Base-by-base conservation (phyloP, 2,113 vertebrate species). In the Argyrosomus japonicus region DNA sequence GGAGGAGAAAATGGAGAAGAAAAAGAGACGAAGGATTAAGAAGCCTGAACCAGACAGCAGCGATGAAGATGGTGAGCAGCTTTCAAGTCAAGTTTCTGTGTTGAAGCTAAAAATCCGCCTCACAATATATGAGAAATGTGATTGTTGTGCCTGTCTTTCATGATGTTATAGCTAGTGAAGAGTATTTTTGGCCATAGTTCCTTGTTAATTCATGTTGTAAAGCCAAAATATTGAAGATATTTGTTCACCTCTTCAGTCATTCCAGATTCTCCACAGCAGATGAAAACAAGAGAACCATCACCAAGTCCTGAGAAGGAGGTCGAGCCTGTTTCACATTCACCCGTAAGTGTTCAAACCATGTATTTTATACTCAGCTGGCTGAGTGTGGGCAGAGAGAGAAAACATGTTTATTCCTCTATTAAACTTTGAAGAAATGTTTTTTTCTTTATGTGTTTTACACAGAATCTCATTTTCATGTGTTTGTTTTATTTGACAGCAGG, bases 41-140 rank as follows among this genome's bases (percentile, higher is more conserved):
- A 96, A 94, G 57, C 97, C 96, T 0, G 77, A 93, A 71, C 94
- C 96, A 18, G 97, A 97, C 88, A 99, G 97, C 95, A 99, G 97
- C 6, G 97, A 98, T 3, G 97, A 98, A 67, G 98, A 99, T 63
- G 96, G 98, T 99, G 81, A 89, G 70, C 21, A 1, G 19, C 7
- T 58, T 3, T n/a, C 5, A 10, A 45, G 43, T 45, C 11, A 45
- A 13, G 10, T 45, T 17, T n/a, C 4, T 10, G 2, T 19, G 43
- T 53, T 25, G 8, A 27, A 13, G 43, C 12, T 4, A 14, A 68
- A 56, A 56, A 13, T 7, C 7, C 18, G 40, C 18, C 25, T 47
- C 18, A 58, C 1, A 10, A 19, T 5, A 13, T 2, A 15, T 9
- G 23, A 10, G n/a, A 32, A 32, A 32, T 32, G 32, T 32, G 32